Evolutionary conservation across 2,797 vertebrate species (phyloP).

Genomic region (Sebastes jordani): DNA sequence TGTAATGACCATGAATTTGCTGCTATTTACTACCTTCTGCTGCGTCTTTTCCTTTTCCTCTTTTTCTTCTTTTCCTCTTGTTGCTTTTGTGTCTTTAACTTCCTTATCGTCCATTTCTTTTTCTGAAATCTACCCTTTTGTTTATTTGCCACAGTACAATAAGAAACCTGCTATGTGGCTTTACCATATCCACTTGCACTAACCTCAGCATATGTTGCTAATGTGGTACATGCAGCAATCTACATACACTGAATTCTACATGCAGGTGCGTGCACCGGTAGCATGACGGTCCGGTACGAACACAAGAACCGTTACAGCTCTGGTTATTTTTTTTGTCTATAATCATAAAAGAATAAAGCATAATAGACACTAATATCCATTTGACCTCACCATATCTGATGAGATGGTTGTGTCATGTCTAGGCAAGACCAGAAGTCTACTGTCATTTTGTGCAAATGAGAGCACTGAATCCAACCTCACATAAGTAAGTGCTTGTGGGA

Average conservation of each 20-base stretch:
- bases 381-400: background rate
- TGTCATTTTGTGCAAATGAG: background rate
- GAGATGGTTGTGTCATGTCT: background rate
- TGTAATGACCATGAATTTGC: conserved; percentile 10
- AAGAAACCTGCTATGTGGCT: background rate
- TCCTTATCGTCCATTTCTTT: background rate
- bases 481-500: background rate
- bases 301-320: no score
- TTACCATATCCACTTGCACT: no score
- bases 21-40: background rate
- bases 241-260: no score
- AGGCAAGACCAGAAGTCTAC: background rate
- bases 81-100: background rate
- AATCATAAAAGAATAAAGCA: background rate
- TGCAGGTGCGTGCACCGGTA: no score
- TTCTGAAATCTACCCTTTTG: background rate
- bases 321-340: background rate
- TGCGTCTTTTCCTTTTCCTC: background rate
- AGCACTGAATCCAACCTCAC: background rate
- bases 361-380: background rate
- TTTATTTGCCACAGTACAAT: background rate
- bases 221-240: no score
- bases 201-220: no score
- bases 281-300: no score
- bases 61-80: background rate